Evolutionary conservation across 2,113 vertebrate genomes (phyloP).

Genomic region (Aplodontia rufa): DNA sequence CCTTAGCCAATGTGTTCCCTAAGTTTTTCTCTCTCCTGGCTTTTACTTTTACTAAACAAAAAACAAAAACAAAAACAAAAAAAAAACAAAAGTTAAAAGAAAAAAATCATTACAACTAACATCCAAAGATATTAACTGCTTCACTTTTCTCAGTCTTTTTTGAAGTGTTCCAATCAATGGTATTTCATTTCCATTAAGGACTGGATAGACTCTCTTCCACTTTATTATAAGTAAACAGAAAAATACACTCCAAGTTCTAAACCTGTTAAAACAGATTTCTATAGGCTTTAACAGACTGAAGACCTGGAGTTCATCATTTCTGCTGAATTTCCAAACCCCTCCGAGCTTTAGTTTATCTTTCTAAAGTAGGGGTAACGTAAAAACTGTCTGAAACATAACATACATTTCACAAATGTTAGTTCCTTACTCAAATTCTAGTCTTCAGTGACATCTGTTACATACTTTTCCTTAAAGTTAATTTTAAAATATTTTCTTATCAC

Average conservation of each 20-base stretch:
- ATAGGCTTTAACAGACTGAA: not conserved
- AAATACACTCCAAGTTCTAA: constrained; percentile 19
- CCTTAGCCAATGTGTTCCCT: not conserved
- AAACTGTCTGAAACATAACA: not conserved
- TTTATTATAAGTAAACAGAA: not conserved
- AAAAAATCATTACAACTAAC: not conserved
- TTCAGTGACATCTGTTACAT: not conserved
- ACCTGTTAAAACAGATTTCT: constrained; percentile 9
- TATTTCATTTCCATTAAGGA: not conserved
- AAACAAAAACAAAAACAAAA: too few relatives aligned
- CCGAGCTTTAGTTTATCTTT: not conserved
- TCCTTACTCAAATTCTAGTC: not conserved
- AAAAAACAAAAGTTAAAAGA: not conserved
- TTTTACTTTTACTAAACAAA: not conserved
- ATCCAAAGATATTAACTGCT: not conserved
- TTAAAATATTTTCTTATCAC: not conserved
- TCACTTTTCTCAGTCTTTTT: not conserved
- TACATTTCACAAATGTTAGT: not conserved
- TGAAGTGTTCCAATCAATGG: not conserved
- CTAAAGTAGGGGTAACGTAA: not conserved
- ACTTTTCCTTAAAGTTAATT: not conserved
- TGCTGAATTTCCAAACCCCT: not conserved
- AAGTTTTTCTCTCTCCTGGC: not conserved
- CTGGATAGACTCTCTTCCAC: not conserved
- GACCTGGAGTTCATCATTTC: not conserved